Percentiles rank a stretch among this genome's conserved stretches.
Evolutionary conservation across 1,140 invertebrate species (phyloP).

Genomic region (Asobara japonica): DNA sequence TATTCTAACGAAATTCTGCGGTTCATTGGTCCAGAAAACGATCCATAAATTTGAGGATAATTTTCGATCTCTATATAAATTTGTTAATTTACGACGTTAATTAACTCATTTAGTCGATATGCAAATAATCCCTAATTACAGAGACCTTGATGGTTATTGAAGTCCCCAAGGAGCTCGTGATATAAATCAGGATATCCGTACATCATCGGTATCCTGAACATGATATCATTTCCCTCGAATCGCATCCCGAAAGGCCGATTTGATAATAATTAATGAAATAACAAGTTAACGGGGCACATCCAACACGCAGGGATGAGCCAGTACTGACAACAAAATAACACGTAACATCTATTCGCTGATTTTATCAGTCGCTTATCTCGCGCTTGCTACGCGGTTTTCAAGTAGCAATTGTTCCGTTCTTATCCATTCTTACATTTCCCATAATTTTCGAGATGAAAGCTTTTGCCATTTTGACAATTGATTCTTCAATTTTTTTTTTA

Average conservation of each 20-base stretch:
- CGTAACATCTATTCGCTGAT: background rate
- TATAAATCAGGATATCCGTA: constrained; percentile 43
- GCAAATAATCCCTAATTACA: constrained; percentile 41
- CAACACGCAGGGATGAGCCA: too few species aligned
- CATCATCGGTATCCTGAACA: constrained; percentile 41
- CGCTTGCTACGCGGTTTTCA: background rate
- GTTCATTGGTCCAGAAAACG: too few species aligned
- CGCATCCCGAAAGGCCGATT: constrained; percentile 23
- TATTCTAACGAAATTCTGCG: too few species aligned
- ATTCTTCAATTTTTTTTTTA: too few species aligned
- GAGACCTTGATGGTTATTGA: constrained; percentile 45
- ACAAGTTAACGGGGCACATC: too few species aligned
- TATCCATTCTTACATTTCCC: too few species aligned
- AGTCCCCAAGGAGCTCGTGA: constrained; percentile 29
- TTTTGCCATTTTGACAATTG: too few species aligned
- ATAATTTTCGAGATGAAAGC: too few species aligned
- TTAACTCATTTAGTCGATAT: constrained; percentile 34
- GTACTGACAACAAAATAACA: constrained; percentile 11
- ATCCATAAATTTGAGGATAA: too few species aligned
- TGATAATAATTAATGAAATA: too few species aligned
- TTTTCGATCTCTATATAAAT: too few species aligned
- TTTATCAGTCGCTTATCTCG: constrained; percentile 2
- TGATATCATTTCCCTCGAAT: constrained; percentile 31
- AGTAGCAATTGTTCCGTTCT: background rate
- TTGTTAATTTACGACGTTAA: background rate